phyloP scores from a whole-genome alignment of 2,113 vertebrate genomes.

The Nanorana parkeri region DNA sequence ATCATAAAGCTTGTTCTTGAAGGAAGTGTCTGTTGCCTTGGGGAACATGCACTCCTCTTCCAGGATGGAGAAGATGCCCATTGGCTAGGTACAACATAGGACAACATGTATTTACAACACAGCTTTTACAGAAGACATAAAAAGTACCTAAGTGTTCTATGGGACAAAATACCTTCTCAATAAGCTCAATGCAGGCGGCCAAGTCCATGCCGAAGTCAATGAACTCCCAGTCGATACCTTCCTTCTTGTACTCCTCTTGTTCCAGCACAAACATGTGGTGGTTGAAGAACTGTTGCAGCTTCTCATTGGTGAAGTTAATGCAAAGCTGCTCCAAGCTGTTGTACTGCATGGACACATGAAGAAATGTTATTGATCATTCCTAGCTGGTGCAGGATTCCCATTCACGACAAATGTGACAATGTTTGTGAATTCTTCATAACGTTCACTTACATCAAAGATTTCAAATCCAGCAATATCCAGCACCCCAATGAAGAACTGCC shows the following conservation, averaged over 20 bases:
- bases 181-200: constrained; percentile 78
- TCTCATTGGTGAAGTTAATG: constrained; percentile 73
- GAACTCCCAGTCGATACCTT: constrained; percentile 80
- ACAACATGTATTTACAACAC: no score
- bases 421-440: no score
- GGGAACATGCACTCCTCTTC: no score
- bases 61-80: no score
- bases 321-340: constrained; percentile 72
- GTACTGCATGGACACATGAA: constrained; percentile 65
- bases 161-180: constrained; percentile 67
- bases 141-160: no score
- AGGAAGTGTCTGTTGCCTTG: no score
- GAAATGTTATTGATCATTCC: no score
- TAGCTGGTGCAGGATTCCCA: no score
- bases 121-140: no score
- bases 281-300: constrained; percentile 80
- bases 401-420: no score
- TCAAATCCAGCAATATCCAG: constrained; percentile 80
- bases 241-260: constrained; percentile 84
- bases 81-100: no score
- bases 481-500: constrained; percentile 81
- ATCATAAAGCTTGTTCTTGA: no score
- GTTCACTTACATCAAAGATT: constrained; percentile 77
- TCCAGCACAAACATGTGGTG: constrained; percentile 86
- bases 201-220: constrained; percentile 84